These are phyloP conservation scores for Neogobius melanostomus DNA, from an alignment of 2,113 vertebrate genomes.

Conservation along the genomic window DNA sequence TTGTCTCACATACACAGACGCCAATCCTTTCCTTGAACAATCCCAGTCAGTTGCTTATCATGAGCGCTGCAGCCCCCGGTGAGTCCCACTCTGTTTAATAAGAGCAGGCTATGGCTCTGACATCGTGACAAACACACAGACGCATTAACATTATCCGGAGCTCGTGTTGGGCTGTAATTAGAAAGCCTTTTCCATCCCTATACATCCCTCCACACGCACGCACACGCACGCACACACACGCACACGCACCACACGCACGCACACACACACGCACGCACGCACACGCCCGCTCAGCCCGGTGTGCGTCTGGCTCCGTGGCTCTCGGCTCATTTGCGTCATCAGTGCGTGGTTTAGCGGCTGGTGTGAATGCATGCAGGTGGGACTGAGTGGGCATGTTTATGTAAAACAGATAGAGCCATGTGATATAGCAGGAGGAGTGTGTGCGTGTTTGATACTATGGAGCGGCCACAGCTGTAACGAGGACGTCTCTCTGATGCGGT, in stretches of 20 bases:
- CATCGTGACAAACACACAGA: slow-evolving; percentile 37
- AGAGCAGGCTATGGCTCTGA: slow-evolving; percentile 28
- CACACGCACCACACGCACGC: background rate
- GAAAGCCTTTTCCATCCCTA: slow-evolving; percentile 1
- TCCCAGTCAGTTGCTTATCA: slow-evolving; percentile 41
- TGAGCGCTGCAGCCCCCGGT: slow-evolving; percentile 51
- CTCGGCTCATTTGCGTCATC: slow-evolving; percentile 38
- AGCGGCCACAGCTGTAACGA: slow-evolving; percentile 41
- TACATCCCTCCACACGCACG: slow-evolving; percentile 2
- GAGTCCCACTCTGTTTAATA: slow-evolving; percentile 54
- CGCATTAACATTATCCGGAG: slow-evolving; percentile 50
- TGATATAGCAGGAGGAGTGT: slow-evolving; percentile 19
- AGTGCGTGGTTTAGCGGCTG: slow-evolving; percentile 17
- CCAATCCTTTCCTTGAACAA: slow-evolving; percentile 30
- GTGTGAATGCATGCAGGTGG: slow-evolving; percentile 38
- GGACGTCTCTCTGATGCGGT: slow-evolving; percentile 28
- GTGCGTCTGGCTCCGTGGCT: slow-evolving; percentile 3
- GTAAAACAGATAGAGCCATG: slow-evolving; percentile 25
- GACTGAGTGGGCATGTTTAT: slow-evolving; percentile 56
- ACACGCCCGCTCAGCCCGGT: no score
- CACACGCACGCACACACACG: background rate
- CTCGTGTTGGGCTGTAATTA: slow-evolving; percentile 57
- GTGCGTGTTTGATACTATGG: slow-evolving; percentile 16
- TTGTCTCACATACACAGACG: no score
- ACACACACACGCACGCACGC: no score